phyloP scores from a whole-genome alignment of 2,113 vertebrate species.

The Anhinga anhinga region DNA sequence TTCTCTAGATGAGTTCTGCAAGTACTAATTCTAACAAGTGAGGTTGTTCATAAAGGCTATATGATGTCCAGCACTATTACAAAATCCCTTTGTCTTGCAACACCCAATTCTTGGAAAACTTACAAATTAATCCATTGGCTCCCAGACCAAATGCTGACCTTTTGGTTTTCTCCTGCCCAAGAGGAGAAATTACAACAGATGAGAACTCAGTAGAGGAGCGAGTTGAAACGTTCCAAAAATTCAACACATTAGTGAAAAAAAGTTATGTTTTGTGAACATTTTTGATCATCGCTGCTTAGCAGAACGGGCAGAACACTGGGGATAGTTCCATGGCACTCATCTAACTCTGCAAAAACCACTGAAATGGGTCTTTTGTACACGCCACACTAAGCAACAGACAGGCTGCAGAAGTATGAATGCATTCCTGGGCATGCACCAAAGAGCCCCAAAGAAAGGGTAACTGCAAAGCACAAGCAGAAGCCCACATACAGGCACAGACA shows the following conservation, averaged over 20 bases:
- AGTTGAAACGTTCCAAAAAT: background rate
- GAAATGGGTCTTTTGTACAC: background rate
- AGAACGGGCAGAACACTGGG: background rate
- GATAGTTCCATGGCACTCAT: background rate
- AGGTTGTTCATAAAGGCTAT: slow-evolving; percentile 33
- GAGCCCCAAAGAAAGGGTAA: background rate
- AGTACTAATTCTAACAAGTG: slow-evolving; percentile 66
- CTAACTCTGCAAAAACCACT: background rate
- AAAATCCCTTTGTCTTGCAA: slow-evolving; percentile 38
- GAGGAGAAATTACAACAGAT: slow-evolving; percentile 25
- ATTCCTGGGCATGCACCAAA: background rate
- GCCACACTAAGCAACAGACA: background rate
- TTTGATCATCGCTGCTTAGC: background rate
- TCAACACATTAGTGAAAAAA: background rate
- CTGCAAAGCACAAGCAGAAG: background rate
- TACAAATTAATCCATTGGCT: slow-evolving; percentile 16
- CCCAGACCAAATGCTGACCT: background rate
- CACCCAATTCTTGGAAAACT: background rate
- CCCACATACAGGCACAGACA: background rate
- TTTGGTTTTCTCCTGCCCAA: background rate
- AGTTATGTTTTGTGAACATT: background rate
- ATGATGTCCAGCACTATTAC: background rate
- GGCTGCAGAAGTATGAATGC: background rate
- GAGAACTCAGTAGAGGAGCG: slow-evolving; percentile 12
- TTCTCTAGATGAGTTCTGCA: slow-evolving; percentile 57